phyloP scores from a whole-genome alignment of 2,888 invertebrate genomes.

The Cordilura impudica region DNA sequence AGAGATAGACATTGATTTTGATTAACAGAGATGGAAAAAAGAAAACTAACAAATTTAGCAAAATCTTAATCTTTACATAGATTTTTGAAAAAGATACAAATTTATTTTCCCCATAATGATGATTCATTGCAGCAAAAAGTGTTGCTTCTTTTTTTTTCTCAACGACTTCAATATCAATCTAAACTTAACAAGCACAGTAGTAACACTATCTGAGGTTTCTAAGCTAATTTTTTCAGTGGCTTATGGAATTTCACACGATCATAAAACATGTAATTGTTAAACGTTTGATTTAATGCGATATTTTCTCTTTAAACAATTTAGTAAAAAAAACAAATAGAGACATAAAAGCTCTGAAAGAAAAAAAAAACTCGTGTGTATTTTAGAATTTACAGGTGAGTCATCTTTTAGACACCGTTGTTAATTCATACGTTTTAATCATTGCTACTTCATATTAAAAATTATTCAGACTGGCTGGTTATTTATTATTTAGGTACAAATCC shows the following conservation, averaged over 20 bases:
- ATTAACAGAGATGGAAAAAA: constrained; percentile 13
- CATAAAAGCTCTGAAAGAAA: too few species aligned
- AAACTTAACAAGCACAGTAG: background rate
- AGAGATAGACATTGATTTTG: constrained; percentile 40
- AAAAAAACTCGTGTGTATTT: too few species aligned
- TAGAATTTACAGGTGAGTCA: too few species aligned
- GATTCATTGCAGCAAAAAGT: background rate
- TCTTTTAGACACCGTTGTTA: too few species aligned
- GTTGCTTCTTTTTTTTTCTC: too few species aligned
- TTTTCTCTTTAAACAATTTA: background rate
- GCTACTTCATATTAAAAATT: too few species aligned
- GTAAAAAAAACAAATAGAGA: background rate
- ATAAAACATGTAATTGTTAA: constrained; percentile 66
- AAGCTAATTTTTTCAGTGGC: constrained; percentile 65
- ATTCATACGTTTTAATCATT: too few species aligned
- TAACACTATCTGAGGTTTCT: background rate
- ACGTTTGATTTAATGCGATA: constrained; percentile 65
- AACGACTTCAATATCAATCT: background rate
- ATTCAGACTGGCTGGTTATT: too few species aligned
- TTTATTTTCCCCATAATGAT: constrained; percentile 54
- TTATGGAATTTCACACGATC: constrained; percentile 73
- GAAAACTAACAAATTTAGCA: constrained; percentile 49
- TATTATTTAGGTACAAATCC: too few species aligned
- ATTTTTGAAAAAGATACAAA: constrained; percentile 50
- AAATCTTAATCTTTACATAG: constrained; percentile 55